Evolutionary conservation across 2,888 invertebrate species (phyloP).

Genomic region (Tetramorium bicarinatum): DNA sequence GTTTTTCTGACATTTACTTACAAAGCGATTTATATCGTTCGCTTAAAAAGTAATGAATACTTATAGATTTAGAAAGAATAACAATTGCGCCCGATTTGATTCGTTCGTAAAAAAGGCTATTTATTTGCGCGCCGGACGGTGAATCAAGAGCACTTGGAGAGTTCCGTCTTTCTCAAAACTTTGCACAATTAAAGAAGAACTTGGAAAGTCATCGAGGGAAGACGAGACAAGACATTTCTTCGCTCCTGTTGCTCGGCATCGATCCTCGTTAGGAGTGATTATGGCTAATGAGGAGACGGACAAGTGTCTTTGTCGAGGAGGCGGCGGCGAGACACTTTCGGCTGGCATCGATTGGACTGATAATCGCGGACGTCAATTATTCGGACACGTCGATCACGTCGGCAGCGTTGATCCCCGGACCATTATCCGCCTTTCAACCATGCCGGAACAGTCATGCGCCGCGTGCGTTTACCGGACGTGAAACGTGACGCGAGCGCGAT

Average conservation of each 20-base stretch:
- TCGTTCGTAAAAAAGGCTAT: conserved; percentile 7
- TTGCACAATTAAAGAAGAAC: conserved; percentile 13
- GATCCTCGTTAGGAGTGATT: conserved; percentile 77
- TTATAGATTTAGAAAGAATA: background rate
- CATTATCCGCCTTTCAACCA: conserved; percentile 55
- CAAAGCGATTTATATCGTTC: background rate
- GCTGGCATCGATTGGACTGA: conserved; percentile 56
- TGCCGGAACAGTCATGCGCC: conserved; percentile 29
- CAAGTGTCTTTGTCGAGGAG: conserved; percentile 34
- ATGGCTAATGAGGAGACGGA: conserved; percentile 65
- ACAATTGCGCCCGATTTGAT: background rate
- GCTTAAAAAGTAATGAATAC: conserved; percentile 3
- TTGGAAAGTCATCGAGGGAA: background rate
- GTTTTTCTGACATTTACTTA: background rate
- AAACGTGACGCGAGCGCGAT: conserved; percentile 57
- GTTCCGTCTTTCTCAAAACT: conserved; percentile 14
- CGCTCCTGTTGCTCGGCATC: conserved; percentile 70
- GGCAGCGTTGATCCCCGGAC: conserved; percentile 45
- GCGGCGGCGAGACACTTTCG: conserved; percentile 50
- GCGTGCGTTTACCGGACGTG: conserved; percentile 35
- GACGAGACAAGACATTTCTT: background rate
- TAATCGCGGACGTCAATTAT: conserved; percentile 61
- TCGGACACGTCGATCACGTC: conserved; percentile 57
- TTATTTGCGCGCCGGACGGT: background rate
- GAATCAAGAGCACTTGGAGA: background rate